These are phyloP conservation scores for Aeoliscus strigatus DNA, from an alignment of 2,797 vertebrate genomes.

Conservation along the genomic window DNA sequence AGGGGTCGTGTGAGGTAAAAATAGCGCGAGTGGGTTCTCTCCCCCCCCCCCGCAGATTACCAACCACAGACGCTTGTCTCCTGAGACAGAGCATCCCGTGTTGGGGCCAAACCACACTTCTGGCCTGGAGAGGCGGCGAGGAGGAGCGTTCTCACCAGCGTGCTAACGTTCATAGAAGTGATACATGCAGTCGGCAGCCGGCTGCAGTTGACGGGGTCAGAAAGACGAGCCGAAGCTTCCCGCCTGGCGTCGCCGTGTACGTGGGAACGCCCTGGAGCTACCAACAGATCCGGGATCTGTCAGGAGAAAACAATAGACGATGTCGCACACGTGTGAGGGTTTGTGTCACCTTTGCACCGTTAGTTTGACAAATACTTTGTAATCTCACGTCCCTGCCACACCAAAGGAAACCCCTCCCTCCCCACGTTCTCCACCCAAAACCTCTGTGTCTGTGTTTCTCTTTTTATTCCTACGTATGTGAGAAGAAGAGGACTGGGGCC, in stretches of 20 bases:
- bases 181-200: constrained; percentile 32
- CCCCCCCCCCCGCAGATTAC: constrained; percentile 36
- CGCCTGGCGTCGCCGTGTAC: constrained; percentile 8
- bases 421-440: too few relatives aligned
- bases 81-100: constrained; percentile 39
- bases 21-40: constrained; percentile 14
- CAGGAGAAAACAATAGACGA: background rate
- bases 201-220: constrained; percentile 14
- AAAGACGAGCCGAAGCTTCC: constrained; percentile 2
- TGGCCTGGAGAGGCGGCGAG: constrained; percentile 28
- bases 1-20: constrained; percentile 1
- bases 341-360: background rate
- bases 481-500: too few relatives aligned
- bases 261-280: constrained; percentile 14
- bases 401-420: too few relatives aligned
- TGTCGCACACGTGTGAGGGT: too few relatives aligned
- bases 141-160: constrained; percentile 49
- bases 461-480: too few relatives aligned
- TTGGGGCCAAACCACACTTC: constrained; percentile 39
- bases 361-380: background rate
- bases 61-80: constrained; percentile 45
- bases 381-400: too few relatives aligned
- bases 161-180: constrained; percentile 40
- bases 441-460: too few relatives aligned
- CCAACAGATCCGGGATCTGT: background rate